Percentiles rank a stretch among this genome's conserved stretches.
Conservation (phyloP, 2,113 vertebrate species). For the Centrocercus urophasianus region DNA sequence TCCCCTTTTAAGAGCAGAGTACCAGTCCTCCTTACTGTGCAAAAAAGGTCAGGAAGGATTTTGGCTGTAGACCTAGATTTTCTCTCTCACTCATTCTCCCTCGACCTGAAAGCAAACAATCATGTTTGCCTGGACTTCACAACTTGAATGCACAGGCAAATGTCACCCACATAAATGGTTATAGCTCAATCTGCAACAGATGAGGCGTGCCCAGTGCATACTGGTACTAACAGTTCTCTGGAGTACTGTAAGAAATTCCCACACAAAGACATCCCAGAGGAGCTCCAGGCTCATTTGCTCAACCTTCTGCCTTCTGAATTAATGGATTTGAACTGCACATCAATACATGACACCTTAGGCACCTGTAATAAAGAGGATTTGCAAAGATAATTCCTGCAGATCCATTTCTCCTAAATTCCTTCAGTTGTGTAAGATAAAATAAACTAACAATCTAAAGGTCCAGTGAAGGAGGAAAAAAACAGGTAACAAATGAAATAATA, state of each 20-base stretch:
- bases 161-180: neutral
- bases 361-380: neutral
- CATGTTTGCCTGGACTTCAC: neutral
- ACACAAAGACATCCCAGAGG: neutral
- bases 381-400: neutral
- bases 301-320: neutral
- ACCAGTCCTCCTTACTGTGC: neutral
- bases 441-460: neutral
- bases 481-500: neutral
- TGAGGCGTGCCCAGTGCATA: neutral
- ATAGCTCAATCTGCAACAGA: neutral
- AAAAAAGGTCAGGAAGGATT: neutral
- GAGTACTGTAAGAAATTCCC: neutral
- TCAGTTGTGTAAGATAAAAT: neutral
- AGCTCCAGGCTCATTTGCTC: neutral
- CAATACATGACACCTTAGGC: neutral
- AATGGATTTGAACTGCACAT: neutral
- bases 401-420: neutral
- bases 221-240: neutral
- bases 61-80: neutral
- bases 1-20: neutral
- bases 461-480: neutral
- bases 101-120: neutral
- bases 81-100: neutral
- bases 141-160: neutral